Conservation (phyloP, 2,888 invertebrate genomes). For the Luffia ferchaultella region DNA sequence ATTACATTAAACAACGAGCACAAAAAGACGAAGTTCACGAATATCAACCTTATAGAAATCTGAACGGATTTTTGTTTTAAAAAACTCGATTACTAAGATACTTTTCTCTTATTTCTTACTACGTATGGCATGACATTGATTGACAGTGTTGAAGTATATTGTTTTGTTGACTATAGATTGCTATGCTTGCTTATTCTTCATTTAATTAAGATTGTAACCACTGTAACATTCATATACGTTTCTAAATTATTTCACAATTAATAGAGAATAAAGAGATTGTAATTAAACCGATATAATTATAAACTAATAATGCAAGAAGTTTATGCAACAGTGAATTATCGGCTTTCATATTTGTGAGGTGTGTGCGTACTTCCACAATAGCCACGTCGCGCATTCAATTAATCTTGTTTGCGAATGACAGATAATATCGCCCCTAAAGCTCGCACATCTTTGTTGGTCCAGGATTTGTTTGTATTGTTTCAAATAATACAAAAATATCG, state of each 20-base stretch:
- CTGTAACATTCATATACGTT: neutral
- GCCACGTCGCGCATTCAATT: neutral
- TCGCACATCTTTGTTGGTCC: too few relatives aligned
- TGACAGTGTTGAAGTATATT: too few relatives aligned
- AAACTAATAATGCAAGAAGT: neutral
- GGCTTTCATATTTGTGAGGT: neutral
- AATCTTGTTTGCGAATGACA: neutral
- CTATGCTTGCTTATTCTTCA: too few relatives aligned
- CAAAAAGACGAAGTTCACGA: too few relatives aligned
- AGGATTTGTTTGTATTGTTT: too few relatives aligned
- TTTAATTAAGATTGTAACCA: neutral
- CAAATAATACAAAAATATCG: too few relatives aligned
- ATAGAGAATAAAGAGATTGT: neutral
- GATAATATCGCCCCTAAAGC: neutral
- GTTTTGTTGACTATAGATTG: too few relatives aligned
- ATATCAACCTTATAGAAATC: too few relatives aligned
- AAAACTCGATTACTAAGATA: too few relatives aligned
- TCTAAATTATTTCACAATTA: neutral
- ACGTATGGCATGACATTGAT: too few relatives aligned
- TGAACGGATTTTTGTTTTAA: too few relatives aligned
- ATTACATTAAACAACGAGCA: conserved; percentile 34
- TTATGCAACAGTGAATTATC: neutral
- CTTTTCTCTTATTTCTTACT: too few relatives aligned
- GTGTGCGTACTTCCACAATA: neutral
- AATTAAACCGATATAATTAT: neutral